These are phyloP conservation scores for Pogonocichla stellata DNA, from an alignment of 2,113 vertebrate species.

Conservation along the genomic window DNA sequence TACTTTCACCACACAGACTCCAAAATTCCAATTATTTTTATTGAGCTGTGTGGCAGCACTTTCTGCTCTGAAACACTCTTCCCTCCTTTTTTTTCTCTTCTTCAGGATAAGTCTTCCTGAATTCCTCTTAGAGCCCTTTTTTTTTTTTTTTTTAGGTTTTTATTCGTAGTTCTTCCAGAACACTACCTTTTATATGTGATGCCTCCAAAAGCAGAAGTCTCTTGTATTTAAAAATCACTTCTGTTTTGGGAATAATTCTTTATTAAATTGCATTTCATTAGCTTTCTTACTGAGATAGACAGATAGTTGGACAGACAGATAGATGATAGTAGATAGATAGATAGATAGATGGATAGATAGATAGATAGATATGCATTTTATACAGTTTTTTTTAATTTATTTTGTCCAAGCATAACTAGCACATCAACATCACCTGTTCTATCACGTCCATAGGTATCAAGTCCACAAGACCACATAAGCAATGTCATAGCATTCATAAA, in stretches of 20 bases:
- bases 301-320: background rate
- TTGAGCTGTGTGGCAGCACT: slow-evolving; percentile 45
- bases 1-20: slow-evolving; percentile 7
- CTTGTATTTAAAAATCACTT: background rate
- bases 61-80: background rate
- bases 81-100: slow-evolving; percentile 20
- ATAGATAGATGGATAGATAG: background rate
- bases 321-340: background rate
- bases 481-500: background rate
- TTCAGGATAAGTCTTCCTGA: slow-evolving; percentile 4
- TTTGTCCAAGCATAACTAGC: background rate
- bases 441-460: background rate
- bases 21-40: slow-evolving; percentile 62
- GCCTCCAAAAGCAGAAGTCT: slow-evolving; percentile 18
- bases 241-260: background rate
- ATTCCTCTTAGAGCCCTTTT: slow-evolving; percentile 2
- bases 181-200: background rate
- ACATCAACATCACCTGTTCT: background rate
- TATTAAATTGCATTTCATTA: background rate
- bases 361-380: background rate
- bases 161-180: slow-evolving; percentile 33
- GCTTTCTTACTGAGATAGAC: background rate
- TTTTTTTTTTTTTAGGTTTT: background rate
- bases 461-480: background rate
- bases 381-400: background rate